Evolutionary conservation across 2,888 invertebrate species (phyloP), one percentile per base, ranked within the genome.

Genomic region (Drosophila neotestacea): DNA sequence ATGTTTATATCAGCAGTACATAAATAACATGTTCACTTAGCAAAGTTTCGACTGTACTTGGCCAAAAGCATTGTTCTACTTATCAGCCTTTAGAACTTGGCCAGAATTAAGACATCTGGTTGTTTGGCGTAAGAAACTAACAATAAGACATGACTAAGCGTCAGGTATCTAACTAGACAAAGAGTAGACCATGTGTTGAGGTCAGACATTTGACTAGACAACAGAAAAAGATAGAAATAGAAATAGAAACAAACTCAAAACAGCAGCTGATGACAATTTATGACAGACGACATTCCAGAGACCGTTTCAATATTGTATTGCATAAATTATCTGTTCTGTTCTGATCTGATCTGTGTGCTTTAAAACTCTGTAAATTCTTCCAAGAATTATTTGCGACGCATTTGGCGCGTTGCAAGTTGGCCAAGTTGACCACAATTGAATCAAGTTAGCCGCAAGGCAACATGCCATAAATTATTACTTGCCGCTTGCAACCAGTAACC

Each of bases 401-500:
- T 83, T 83, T 83, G 88, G 85, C 65, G 48, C 61, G 13, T 28
- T 52, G 38, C 52, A 52, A 44, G 44, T 56, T 65, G 59, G 55
- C 79, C 70, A 66, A 65, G 76, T 78, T 73, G 84, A 73, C 73
- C 63, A 48, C 79, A 73, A 76, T 42, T 51, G 79, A 54, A 65
- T 59, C 76, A 66, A 65, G 62, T 63, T 76, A 60, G 73, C 73
- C 71, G 59, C 47, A 30, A 55, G 77, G 64, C 70, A 82, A 64
- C 86, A 59, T 70, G 87, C 89, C 84, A 87, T 87, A 87, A 84
- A 78, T 81, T 81, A 68, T 81, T 67, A 66, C 41, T 54, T 28
- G 84, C 73, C 71, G 66, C 72, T 77, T 79, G 78, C 68, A 61
- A 52, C 41, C 59, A 58, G 34, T 52, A 47, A 27, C 62, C 63